These are phyloP conservation scores for Platysternon megacephalum DNA, from an alignment of 2,113 vertebrate genomes.

Conservation along the genomic window DNA sequence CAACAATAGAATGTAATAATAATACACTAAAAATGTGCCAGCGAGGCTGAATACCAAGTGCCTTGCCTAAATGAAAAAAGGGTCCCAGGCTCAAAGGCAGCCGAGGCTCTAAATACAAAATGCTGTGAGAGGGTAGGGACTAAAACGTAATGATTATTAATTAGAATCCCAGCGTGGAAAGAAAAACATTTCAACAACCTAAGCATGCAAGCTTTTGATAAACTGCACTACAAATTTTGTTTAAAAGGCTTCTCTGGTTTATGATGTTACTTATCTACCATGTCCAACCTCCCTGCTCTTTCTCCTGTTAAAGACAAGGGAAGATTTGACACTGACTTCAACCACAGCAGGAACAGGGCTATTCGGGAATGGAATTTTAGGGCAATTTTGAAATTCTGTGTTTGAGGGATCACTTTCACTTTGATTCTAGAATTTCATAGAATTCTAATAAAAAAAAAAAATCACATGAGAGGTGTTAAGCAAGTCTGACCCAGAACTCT, in stretches of 20 bases:
- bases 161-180: neutral
- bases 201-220: neutral
- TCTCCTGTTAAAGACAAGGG: neutral
- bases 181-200: neutral
- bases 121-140: neutral
- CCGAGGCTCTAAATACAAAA: neutral
- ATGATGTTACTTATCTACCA: neutral
- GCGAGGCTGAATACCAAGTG: neutral
- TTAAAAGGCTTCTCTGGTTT: neutral
- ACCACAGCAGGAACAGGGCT: neutral
- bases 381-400: neutral
- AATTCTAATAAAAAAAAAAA: conserved; percentile 1
- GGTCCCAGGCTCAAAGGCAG: conserved; percentile 8
- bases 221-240: neutral
- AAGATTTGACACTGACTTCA: conserved; percentile 15
- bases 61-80: neutral
- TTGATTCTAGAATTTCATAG: neutral
- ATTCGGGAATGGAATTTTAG: neutral
- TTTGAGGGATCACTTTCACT: neutral
- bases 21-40: neutral
- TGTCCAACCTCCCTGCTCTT: neutral
- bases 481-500: conserved; percentile 2
- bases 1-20: neutral
- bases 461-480: conserved; percentile 31
- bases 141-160: neutral